Evolutionary conservation across 2,888 invertebrate species (phyloP), one percentile per base, ranked within the genome.

Genomic region (Metopia argyrocephala): DNA sequence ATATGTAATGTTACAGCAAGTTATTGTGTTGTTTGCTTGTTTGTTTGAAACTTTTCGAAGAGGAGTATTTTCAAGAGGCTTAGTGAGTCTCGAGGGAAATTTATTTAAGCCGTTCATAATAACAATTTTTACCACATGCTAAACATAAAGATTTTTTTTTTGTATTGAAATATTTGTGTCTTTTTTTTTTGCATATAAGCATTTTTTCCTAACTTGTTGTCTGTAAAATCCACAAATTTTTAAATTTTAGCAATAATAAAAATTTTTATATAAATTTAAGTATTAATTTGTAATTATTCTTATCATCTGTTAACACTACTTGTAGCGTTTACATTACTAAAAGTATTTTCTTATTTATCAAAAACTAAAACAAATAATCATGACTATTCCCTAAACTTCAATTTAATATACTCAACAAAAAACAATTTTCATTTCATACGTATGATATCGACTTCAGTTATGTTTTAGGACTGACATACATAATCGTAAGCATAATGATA

Each of bases 41-140:
- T n/a, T n/a, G n/a, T n/a, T n/a, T 81, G 54, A 21, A 75, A 52
- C 73, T 68, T 57, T 46, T 62, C 50, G 79, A 66, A 79, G 82
- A 66, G 70, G 81, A 81, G 81, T 71, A 81, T 82, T 81, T 75
- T 82, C 82, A 83, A 84, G 81, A 80, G 83, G 84, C 83, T 84
- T 83, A 83, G 81, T 78, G 31, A 83, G 86, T 86, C 89, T 86
- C 89, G 68, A 82, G 90, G 89, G 89, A 89, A 89, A 89, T 89
- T 87, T 88, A 86, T 84, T 78, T 89, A 89, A 89, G 89, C 89
- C 89, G 90, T 89, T 89, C 89, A 89, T 89, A 89, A 89, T 89
- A 89, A 89, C 87, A 85, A 86, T 86, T 83, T 83, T 73, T 76
- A 78, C 79, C 80, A 82, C 87, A 86, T 85, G 85, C 61, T 76